Base-by-base conservation (phyloP, 1,140 invertebrate genomes). In the Drosophila malerkotliana region DNA sequence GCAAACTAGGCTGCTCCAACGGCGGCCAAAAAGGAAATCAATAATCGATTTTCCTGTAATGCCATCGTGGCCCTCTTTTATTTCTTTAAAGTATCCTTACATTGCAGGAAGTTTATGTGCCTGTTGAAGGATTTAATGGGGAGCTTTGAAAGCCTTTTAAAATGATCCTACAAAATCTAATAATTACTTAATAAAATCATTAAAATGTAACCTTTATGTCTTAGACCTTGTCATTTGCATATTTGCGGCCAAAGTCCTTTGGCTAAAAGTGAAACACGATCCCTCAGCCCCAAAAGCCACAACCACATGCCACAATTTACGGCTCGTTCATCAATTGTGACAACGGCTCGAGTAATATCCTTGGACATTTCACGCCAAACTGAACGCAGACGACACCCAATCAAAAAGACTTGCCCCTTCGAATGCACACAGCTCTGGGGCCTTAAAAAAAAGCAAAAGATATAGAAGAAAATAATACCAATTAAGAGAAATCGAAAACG, bases 301-400 rank as follows among this genome's bases (percentile, higher is more conserved):
- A 79, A 59, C 78, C 79, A 81, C 64, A 85, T 80, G 77, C 62
- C 78, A 87, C 34, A 82, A 72, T 72, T 87, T 72, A 68, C 66
- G 55, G 78, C 75, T 87, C 83, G 79, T 81, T 87, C 82, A 87
- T 87, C 82, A 87, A 82, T 63, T 87, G 74, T 76, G 83, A 87
- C 75, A 87, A 68, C 83, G 82, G 84, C 76, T 84, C 72, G 77
- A 60, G 79, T 87, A 87, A 87, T 87, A 79, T 67, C 51, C 67
- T 75, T 45, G 79, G 83, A 88, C 83, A 69, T 88, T 87, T 88
- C 79, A 87, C 83, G 83, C 83, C 83, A 89, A 87, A 67, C 59
- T 87, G 84, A 75, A 87, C 82, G 75, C 83, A 87, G 79, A 87
- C 82, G 78, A 87, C 83, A 87, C 83, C 78, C 83, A 88, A 87